A percentile compares a stretch with the other conserved stretches of the same genome.
These are phyloP conservation scores for Thamnaconus septentrionalis DNA, from an alignment of 2,113 vertebrate genomes.

Conservation along the genomic window DNA sequence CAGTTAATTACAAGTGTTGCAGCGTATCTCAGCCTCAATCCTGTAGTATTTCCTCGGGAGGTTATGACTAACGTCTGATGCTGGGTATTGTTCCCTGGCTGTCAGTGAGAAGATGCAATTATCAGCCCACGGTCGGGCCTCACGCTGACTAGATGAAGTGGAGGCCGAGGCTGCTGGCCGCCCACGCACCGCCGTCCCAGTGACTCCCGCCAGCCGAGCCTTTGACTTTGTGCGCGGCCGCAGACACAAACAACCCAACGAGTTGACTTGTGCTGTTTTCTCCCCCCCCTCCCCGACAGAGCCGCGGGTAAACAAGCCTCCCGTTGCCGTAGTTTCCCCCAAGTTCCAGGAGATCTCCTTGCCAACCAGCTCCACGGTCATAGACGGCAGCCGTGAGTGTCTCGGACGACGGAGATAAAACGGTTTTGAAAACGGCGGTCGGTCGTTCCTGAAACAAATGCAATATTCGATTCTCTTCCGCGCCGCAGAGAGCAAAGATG, in stretches of 20 bases:
- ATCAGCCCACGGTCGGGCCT: background rate
- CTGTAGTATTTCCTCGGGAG: background rate
- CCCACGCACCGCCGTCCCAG: slow-evolving; percentile 9
- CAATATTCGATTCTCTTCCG: background rate
- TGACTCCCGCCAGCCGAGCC: background rate
- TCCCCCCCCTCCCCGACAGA: slow-evolving; percentile 83
- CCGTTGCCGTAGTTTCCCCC: slow-evolving; percentile 91
- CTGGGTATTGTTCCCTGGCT: background rate
- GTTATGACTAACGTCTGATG: background rate
- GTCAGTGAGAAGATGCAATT: background rate
- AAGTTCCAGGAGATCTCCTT: slow-evolving; percentile 92
- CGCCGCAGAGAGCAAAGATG: slow-evolving; percentile 90
- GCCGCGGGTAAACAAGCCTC: slow-evolving; percentile 90
- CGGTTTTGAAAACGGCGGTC: background rate
- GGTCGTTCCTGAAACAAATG: background rate
- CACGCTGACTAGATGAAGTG: background rate
- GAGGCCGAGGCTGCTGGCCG: slow-evolving; percentile 3
- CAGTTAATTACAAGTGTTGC: too few relatives aligned
- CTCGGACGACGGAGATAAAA: background rate
- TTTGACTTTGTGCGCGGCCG: background rate
- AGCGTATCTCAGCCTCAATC: too few relatives aligned
- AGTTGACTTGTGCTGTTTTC: slow-evolving; percentile 24
- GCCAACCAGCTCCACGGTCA: slow-evolving; percentile 94
- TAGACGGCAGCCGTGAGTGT: slow-evolving; percentile 95
- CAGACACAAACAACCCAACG: slow-evolving; percentile 7